Percentiles rank a stretch among this genome's conserved stretches.
phyloP scores from a whole-genome alignment of 2,888 invertebrate species.

The Cosmorhoe ocellata region DNA sequence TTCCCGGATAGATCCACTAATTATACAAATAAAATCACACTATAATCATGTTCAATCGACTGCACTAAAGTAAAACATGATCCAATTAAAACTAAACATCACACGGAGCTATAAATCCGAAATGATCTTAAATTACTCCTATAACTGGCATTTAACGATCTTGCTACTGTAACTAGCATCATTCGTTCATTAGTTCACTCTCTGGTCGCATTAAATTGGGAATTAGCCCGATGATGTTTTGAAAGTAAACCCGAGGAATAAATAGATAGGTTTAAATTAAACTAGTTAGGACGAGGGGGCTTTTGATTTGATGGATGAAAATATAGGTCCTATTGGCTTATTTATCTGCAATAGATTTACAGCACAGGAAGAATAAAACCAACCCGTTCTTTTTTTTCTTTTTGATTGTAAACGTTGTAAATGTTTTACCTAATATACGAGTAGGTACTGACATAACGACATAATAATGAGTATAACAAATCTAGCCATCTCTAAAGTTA shows the following conservation, averaged over 20 bases:
- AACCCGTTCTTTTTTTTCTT: too few species aligned
- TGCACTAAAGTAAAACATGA: slow-evolving; percentile 9
- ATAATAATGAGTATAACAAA: too few species aligned
- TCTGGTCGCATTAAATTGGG: slow-evolving; percentile 14
- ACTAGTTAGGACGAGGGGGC: too few species aligned
- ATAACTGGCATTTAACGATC: slow-evolving; percentile 12
- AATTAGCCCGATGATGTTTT: slow-evolving; percentile 10
- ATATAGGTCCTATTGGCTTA: too few species aligned
- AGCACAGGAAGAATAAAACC: too few species aligned
- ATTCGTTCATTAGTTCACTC: slow-evolving; percentile 13
- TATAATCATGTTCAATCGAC: slow-evolving; percentile 9
- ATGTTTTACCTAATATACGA: too few species aligned
- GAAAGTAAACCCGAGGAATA: neutral
- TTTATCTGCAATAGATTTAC: too few species aligned
- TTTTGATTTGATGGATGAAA: too few species aligned
- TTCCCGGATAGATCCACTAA: too few species aligned
- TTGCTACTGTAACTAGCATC: slow-evolving; percentile 15
- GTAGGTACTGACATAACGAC: too few species aligned
- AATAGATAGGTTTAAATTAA: neutral
- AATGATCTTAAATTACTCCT: slow-evolving; percentile 15
- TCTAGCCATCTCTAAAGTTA: too few species aligned
- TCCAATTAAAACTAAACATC: slow-evolving; percentile 10
- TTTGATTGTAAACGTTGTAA: too few species aligned
- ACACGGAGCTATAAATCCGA: slow-evolving; percentile 12
- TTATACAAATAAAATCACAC: neutral